Evolutionary conservation across 2,113 vertebrate species (phyloP), one percentile per base, ranked within the genome.

Genomic region (Phaethon lepturus): DNA sequence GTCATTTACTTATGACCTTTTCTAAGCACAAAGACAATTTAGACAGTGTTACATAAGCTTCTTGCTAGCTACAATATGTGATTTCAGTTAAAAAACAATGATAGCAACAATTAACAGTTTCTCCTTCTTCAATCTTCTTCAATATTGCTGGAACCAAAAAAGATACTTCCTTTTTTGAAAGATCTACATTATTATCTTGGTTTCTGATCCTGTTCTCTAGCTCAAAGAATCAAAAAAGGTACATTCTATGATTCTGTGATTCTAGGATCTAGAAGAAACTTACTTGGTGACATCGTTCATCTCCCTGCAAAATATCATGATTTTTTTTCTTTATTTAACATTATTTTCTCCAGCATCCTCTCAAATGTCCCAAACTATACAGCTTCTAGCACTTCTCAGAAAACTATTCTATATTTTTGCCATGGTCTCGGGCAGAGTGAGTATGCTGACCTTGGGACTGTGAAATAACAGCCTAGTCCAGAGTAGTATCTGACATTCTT

Each of bases 1-100:
- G 60, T 80, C 5, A 81, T 77, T 83, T 71, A 86, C 35, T 95
- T 94, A 53, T 69, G 93, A 96, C 86, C 63, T 96, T 96, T 91
- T 38, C 75, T 47, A 63, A 88, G 31, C 49, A 89, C 86, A 96
- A 86, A 96, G 67, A 13, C 60, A 33, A 89, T 89, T 88, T 67
- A 77, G 47, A 73, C 9, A 55, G 72, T 18, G 13, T 87, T 94
- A 75, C 8, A 9, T 89, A 95, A 95, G 73, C 0, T 0, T n/a
- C 44, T 77, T 67, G 19, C 64, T 75, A 67, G 87, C 56, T 63
- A 79, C 47, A 67, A 17, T 67, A 71, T 4, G 6, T 74, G 22
- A 74, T 45, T 86, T 86, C n/a, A 78, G 31, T 67, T 94, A 74
- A 49, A 86, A 94, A 73, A 2, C 10, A 44, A 5, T 52, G 26